Evolutionary conservation across 2,113 vertebrate species (phyloP).

Genomic region (Mionectes macconnelli): DNA sequence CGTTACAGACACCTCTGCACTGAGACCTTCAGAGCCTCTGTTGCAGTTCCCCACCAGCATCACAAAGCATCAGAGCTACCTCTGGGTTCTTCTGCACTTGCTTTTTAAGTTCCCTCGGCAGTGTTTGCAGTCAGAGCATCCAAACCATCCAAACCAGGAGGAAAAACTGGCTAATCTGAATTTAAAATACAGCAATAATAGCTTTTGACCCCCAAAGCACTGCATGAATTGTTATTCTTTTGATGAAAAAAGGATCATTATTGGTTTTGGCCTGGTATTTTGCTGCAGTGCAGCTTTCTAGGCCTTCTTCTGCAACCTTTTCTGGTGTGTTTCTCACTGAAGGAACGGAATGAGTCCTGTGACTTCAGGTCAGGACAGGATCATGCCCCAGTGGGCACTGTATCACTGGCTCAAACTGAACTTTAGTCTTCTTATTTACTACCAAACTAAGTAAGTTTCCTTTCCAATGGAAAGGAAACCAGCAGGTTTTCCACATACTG

Average conservation of each 20-base stretch:
- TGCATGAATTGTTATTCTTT: neutral
- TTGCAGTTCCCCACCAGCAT: neutral
- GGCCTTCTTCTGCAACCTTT: neutral
- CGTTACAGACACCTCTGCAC: fast-evolving
- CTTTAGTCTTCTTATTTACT: neutral
- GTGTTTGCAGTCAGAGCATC: neutral
- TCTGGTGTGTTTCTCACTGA: neutral
- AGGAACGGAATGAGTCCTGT: neutral
- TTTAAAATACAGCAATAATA: neutral
- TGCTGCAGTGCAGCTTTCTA: neutral
- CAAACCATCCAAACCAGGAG: too few species aligned
- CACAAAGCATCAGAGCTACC: neutral
- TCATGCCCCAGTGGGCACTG: neutral
- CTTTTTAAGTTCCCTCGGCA: neutral
- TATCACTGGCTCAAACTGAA: neutral
- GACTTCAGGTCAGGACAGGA: neutral
- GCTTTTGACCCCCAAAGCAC: neutral
- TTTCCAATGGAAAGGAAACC: neutral
- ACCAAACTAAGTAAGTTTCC: neutral
- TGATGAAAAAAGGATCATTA: neutral
- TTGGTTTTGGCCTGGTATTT: neutral
- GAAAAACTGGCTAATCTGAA: neutral
- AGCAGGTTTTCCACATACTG: neutral
- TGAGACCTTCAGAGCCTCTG: neutral
- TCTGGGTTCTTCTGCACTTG: neutral